Base-by-base conservation (phyloP, 2,888 invertebrate species). In the Cantharis nigra region DNA sequence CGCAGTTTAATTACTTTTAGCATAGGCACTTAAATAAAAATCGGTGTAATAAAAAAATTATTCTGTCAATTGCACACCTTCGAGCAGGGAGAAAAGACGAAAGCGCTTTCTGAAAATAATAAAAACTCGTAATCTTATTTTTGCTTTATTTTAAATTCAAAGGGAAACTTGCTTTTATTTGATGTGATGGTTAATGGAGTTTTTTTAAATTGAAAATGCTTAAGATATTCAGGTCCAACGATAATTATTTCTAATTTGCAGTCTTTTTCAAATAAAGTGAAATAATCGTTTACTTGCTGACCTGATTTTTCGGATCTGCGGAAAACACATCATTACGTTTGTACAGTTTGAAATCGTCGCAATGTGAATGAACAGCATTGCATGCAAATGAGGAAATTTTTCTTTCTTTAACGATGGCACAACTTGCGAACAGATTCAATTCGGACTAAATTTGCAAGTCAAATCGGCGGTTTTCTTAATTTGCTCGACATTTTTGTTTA, bases 321-420 rank as follows among this genome's bases (percentile, higher is more conserved):
- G 18, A 18, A 20, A 69, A 73, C 62, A 63, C 18, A n/a, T 49
- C 67, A 30, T 62, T 49, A 49, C 49, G 49, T n/a, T 49, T 49
- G 49, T 49, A n/a, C 49, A 49, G n/a, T 49, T 49, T 65, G 62
- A n/a, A 67, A 71, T 75, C 49, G 71, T 67, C 67, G 67, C 67
- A 75, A 71, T 67, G 67, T 71, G 67, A 33, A 71, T 65, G 65
- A 71, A 67, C 67, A 65, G 28, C 64, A 69, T 65, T 62, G 71
- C 74, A 74, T 74, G 64, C 70, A 74, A 74, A 74, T 74, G 74
- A 70, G 70, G 49, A 16, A 14, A 70, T 65, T 75, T 75, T 71
- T 67, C 67, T 75, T 75, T 71, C 69, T 30, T 67, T 71, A 75
- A 75, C 65, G 67, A 71, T 14, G 70, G 67, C 26, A 18, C 64